Conservation (phyloP, 1,140 invertebrate species). For the Teleopsis dalmanni region DNA sequence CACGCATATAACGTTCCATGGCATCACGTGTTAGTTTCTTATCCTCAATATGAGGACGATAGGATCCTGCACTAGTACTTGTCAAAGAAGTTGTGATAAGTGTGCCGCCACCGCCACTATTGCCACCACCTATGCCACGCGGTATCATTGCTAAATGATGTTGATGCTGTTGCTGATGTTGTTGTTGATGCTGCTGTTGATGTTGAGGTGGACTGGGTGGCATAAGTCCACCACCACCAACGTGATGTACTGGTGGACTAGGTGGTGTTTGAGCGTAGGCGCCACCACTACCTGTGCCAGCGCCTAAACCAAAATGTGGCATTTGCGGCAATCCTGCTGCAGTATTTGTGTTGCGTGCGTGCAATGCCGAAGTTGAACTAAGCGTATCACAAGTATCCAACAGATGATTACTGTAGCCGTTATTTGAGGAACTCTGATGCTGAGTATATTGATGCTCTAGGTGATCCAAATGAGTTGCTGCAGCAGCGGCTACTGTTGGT, state of each 20-base stretch:
- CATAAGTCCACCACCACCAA: constrained; percentile 25
- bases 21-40: constrained; percentile 83
- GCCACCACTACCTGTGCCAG: constrained; percentile 18
- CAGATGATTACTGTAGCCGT: no score
- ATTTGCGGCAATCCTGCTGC: constrained; percentile 15
- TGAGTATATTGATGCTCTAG: no score
- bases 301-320: constrained; percentile 41
- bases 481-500: neutral
- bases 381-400: neutral
- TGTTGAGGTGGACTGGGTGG: constrained; percentile 49
- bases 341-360: neutral
- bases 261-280: constrained; percentile 68
- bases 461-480: no score
- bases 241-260: constrained; percentile 57
- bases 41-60: constrained; percentile 54
- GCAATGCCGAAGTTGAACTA: neutral
- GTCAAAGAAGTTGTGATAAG: constrained; percentile 13
- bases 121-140: constrained; percentile 24
- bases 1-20: constrained; percentile 91
- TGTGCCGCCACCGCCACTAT: constrained; percentile 40
- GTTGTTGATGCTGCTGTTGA: constrained; percentile 24
- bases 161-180: constrained; percentile 25
- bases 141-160: constrained; percentile 35
- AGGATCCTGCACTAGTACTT: constrained; percentile 7
- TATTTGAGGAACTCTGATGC: no score